These are phyloP conservation scores for Barypeithes pellucidus DNA, from an alignment of 2,888 invertebrate genomes.

Conservation along the genomic window DNA sequence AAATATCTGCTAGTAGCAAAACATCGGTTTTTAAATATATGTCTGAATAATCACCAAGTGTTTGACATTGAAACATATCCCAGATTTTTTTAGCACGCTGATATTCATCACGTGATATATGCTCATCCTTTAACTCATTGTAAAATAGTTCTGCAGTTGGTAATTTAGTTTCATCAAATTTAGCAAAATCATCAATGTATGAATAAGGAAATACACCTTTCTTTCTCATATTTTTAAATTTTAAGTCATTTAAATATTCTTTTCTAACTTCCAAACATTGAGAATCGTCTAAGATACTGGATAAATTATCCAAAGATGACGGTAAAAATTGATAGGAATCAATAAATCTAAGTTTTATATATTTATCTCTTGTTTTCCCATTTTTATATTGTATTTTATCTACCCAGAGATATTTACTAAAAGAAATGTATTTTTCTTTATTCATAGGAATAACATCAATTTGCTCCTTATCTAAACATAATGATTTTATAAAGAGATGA, in stretches of 20 bases:
- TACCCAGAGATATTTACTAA: neutral
- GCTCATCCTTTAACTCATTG: neutral
- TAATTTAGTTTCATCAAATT: neutral
- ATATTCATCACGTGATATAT: slow-evolving; percentile 1
- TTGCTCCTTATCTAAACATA: neutral
- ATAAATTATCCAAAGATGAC: neutral
- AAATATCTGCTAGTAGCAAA: neutral
- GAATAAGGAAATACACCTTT: neutral
- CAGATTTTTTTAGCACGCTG: slow-evolving; percentile 33
- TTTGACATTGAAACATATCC: slow-evolving; percentile 31
- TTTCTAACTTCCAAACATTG: neutral
- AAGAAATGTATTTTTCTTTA: neutral
- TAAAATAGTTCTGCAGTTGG: neutral
- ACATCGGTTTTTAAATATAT: neutral
- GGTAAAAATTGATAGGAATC: neutral
- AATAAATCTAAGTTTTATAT: neutral
- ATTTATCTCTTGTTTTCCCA: no score
- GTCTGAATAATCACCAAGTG: slow-evolving; percentile 26
- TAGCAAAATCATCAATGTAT: neutral
- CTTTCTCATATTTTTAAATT: neutral
- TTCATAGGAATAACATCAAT: neutral
- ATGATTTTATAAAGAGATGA: slow-evolving; percentile 12
- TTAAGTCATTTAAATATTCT: neutral
- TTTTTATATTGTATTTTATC: neutral
- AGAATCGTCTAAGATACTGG: neutral